These are phyloP conservation scores for Melanostigma gelatinosum DNA, from an alignment of 2,113 vertebrate genomes.

Conservation along the genomic window DNA sequence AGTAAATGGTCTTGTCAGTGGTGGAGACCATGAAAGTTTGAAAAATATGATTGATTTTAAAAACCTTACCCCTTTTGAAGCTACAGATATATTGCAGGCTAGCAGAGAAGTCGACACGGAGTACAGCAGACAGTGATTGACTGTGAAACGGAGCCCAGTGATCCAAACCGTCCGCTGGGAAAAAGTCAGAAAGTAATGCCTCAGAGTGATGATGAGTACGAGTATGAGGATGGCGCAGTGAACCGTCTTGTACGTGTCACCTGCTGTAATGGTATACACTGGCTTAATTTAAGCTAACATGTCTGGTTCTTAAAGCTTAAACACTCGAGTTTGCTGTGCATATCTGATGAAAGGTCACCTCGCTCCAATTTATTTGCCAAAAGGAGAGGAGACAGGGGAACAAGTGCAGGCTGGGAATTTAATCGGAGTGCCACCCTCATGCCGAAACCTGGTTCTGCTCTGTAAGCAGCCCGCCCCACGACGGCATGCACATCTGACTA, in stretches of 20 bases:
- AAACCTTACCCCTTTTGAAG: not conserved
- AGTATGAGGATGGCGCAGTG: slow-evolving; percentile 52
- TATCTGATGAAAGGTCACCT: slow-evolving; percentile 71
- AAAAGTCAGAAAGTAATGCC: slow-evolving; percentile 35
- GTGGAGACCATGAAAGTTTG: not conserved
- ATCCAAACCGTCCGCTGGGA: slow-evolving; percentile 20
- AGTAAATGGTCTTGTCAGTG: not conserved
- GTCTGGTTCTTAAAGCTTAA: slow-evolving; percentile 60
- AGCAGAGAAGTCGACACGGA: slow-evolving; percentile 7
- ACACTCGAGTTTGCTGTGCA: slow-evolving; percentile 51
- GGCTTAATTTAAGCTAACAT: slow-evolving; percentile 71
- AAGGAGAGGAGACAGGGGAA: slow-evolving; percentile 60
- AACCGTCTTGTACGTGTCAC: slow-evolving; percentile 46
- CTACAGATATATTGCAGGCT: not conserved
- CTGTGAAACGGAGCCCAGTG: slow-evolving; percentile 18
- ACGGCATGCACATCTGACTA: slow-evolving; percentile 22
- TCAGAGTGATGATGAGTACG: slow-evolving; percentile 44
- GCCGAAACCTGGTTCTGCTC: slow-evolving; percentile 55
- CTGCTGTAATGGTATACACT: slow-evolving; percentile 52
- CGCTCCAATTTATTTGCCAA: slow-evolving; percentile 70
- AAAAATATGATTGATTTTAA: not conserved
- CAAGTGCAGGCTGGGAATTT: slow-evolving; percentile 45
- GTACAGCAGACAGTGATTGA: slow-evolving; percentile 10
- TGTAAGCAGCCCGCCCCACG: slow-evolving; percentile 22
- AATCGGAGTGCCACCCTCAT: slow-evolving; percentile 56